Evolutionary conservation across 2,113 vertebrate genomes (phyloP).

Genomic region (Lagopus leucura): DNA sequence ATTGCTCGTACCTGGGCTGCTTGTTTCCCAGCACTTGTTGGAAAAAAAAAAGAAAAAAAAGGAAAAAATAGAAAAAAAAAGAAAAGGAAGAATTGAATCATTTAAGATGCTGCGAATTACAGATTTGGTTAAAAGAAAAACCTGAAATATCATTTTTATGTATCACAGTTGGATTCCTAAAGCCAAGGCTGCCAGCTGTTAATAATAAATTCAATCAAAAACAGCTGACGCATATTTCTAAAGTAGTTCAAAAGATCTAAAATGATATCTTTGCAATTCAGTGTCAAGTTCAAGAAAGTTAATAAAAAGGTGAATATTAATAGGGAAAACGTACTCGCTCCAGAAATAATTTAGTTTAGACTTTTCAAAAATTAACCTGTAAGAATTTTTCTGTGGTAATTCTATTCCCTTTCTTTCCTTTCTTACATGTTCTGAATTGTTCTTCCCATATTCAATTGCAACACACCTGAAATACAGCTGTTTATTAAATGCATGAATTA

Average conservation of each 20-base stretch:
- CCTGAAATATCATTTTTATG: neutral
- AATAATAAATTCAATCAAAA: conserved; percentile 50
- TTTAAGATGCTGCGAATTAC: neutral
- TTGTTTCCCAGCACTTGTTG: neutral
- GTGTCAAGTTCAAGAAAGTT: neutral
- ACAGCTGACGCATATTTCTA: neutral
- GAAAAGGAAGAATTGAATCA: neutral
- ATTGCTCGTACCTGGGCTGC: neutral
- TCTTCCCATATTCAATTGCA: neutral
- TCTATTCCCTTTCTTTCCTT: neutral
- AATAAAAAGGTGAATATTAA: neutral
- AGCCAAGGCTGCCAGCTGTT: conserved; percentile 44
- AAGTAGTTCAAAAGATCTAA: neutral
- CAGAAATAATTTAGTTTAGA: neutral
- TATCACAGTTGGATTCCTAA: conserved; percentile 46
- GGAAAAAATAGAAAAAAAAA: neutral
- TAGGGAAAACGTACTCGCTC: neutral
- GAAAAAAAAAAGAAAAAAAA: too few relatives aligned
- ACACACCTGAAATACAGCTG: neutral
- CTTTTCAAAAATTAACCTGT: neutral
- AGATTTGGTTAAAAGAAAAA: neutral
- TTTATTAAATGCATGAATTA: neutral
- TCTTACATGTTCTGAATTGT: conserved; percentile 3
- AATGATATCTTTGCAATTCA: neutral
- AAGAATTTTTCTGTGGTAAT: neutral